Base-by-base conservation (phyloP, 53 echinoderm and acorn worm species). In the Stichopus horrens region DNA sequence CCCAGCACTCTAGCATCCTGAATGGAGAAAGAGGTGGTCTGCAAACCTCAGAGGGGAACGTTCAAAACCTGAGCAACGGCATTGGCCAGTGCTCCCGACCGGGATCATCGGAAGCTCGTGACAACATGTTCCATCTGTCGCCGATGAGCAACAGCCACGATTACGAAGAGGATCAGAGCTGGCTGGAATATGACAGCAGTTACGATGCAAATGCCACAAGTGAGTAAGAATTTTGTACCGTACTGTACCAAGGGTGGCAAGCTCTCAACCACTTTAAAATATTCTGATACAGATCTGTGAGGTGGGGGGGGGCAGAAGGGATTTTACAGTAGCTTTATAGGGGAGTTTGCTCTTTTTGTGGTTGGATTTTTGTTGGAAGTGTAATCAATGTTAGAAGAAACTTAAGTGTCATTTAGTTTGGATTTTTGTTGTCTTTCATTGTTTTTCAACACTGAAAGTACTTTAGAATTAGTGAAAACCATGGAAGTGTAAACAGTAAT, bases 161-260 rank as follows among this genome's bases (percentile, higher is more conserved):
- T 5, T 63, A 68, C 19, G 65, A 85, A 6, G 85, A 85, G 52
- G 87, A 87, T 21, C 57, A 74, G 9, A 87, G 87, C 54, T 87
- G 87, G 87, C 18, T 85, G 52, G 85, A 85, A 7, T 67, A 85
- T 85, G 85, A 85, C 10, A 85, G 85, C 37, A 53, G 85, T 52
- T 23, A 19, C 8, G 85, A 85, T 51, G 85, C 66, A 21, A 85
- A 85, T 67, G 67, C 85, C 37, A 85, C 85, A 65, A 85, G 85
- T 85, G 66, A 85, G 85, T 18, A 5, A 10, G 10, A 37, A 4
- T 37, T 23, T n/a, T 75, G 23, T 11, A 66, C 11, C 1, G 67
- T 66, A 76, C 18, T n/a, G 18, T n/a, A n/a, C 22, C 76, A 1
- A 19, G 3, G 14, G 11, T n/a, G 11, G 13, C n/a, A 11, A 67